A percentile compares a stretch with the other conserved stretches of the same genome.
These are phyloP conservation scores for Pachydiplax longipennis DNA, from an alignment of 2,888 invertebrate genomes.

Conservation along the genomic window DNA sequence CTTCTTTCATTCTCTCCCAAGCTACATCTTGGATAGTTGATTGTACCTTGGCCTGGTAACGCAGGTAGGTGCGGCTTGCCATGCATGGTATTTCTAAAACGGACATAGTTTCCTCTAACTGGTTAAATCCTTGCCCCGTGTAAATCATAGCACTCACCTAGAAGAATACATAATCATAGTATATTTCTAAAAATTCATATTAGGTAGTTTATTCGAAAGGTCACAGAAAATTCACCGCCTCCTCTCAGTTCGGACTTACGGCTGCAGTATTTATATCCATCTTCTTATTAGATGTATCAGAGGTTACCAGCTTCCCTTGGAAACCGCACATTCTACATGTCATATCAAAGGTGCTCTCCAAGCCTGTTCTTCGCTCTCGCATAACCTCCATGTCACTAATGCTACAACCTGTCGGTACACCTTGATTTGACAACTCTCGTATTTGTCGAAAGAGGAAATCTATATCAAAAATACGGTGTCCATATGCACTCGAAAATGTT, in stretches of 20 bases:
- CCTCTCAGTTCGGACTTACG: no score
- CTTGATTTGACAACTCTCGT: no score
- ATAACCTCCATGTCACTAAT: neutral
- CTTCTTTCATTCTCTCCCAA: slow-evolving; percentile 30
- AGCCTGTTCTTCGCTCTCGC: neutral
- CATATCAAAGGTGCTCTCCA: neutral
- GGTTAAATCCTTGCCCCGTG: slow-evolving; percentile 46
- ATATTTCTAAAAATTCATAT: no score
- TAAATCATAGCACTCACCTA: slow-evolving; percentile 46
- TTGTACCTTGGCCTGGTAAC: slow-evolving; percentile 10
- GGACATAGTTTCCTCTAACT: slow-evolving; percentile 40
- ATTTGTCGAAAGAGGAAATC: no score
- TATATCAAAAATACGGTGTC: no score
- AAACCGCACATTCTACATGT: neutral
- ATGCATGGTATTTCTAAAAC: slow-evolving; percentile 46
- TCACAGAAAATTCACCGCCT: no score
- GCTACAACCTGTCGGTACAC: no score
- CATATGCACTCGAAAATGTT: no score
- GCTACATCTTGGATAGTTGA: neutral
- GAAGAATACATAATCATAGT: neutral
- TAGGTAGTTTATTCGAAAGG: no score
- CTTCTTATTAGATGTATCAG: no score
- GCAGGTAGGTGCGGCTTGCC: slow-evolving; percentile 28
- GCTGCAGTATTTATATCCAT: no score
- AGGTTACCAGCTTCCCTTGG: no score